Conservation (phyloP, 2,113 vertebrate species). For the Dasyurus viverrinus region DNA sequence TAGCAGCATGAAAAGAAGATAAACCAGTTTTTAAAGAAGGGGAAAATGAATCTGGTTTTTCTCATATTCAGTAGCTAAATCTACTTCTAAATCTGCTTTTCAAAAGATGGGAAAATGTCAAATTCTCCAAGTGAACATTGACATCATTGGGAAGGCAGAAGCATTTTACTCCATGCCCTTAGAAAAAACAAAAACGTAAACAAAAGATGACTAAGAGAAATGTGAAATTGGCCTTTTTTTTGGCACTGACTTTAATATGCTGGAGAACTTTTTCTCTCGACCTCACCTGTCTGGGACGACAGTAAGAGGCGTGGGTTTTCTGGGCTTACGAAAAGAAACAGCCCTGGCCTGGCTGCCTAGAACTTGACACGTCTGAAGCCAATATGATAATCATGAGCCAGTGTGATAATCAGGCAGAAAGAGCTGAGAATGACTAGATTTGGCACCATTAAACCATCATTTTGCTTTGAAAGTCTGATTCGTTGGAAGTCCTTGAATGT, state of each 20-base stretch:
- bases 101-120: slow-evolving; percentile 30
- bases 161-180: background rate
- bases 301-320: slow-evolving; percentile 36
- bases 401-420: slow-evolving; percentile 49
- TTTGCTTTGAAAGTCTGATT: slow-evolving; percentile 61
- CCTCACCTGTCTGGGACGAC: background rate
- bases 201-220: background rate
- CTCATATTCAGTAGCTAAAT: background rate
- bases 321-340: slow-evolving; percentile 50
- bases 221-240: background rate
- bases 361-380: slow-evolving; percentile 73
- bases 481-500: slow-evolving; percentile 43
- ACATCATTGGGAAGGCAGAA: background rate
- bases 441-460: slow-evolving; percentile 61
- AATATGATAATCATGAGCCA: slow-evolving; percentile 61
- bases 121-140: background rate
- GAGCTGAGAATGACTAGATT: slow-evolving; percentile 54
- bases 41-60: background rate
- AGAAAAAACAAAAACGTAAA: background rate
- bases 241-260: background rate
- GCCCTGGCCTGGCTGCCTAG: slow-evolving; percentile 55
- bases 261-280: background rate
- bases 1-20: background rate
- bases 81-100: slow-evolving; percentile 8
- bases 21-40: background rate